Conservation (phyloP, 2,888 invertebrate genomes). For the Vanessa cardui region DNA sequence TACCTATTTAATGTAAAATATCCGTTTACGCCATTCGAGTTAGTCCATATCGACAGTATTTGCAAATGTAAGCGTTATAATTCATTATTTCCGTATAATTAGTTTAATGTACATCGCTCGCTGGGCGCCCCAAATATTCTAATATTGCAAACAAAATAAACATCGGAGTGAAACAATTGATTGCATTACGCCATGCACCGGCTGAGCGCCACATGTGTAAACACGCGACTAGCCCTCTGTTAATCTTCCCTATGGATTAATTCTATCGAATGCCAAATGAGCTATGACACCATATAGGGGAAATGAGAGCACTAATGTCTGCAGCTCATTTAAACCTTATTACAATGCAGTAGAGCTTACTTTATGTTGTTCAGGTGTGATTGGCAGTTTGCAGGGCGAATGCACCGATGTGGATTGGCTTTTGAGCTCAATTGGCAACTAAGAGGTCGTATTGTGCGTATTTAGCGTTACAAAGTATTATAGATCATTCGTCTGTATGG, state of each 20-base stretch:
- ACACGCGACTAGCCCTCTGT: constrained; percentile 55
- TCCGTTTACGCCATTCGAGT: too few relatives aligned
- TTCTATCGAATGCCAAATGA: constrained; percentile 81
- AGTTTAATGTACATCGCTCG: neutral
- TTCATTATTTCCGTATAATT: constrained; percentile 8
- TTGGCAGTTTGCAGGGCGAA: constrained; percentile 51
- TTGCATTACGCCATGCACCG: constrained; percentile 65
- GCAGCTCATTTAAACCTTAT: constrained; percentile 45
- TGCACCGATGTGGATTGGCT: constrained; percentile 54
- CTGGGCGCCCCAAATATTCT: constrained; percentile 25
- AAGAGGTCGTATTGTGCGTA: constrained; percentile 53
- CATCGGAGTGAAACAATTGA: constrained; percentile 58
- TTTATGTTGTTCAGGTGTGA: constrained; percentile 33
- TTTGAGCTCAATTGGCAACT: constrained; percentile 80
- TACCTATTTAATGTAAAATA: too few relatives aligned
- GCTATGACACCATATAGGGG: constrained; percentile 63
- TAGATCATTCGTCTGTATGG: constrained; percentile 30
- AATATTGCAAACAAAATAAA: constrained; percentile 52
- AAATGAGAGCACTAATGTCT: constrained; percentile 49
- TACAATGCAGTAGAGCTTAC: constrained; percentile 47
- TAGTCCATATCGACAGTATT: too few relatives aligned
- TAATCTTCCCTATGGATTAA: constrained; percentile 75
- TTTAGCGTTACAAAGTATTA: constrained; percentile 62
- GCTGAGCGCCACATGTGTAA: constrained; percentile 64
- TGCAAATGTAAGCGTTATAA: neutral